Conservation (phyloP, 2,888 invertebrate genomes). For the Bellardia bayeri region DNA sequence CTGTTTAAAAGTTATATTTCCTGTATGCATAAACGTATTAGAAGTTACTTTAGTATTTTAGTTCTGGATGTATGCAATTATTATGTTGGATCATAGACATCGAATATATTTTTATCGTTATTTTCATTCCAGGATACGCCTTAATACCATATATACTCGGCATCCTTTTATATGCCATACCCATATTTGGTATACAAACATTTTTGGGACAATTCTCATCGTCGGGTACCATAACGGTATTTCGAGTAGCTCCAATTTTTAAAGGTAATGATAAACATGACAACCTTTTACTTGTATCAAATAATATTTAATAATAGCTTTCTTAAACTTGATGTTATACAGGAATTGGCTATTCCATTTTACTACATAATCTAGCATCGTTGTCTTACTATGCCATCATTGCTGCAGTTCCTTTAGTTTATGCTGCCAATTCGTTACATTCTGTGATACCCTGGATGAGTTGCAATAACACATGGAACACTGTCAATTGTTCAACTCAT, state of each 20-base stretch:
- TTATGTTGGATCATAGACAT: too few species aligned
- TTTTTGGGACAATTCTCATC: conserved; percentile 94
- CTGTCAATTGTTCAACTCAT: conserved; percentile 83
- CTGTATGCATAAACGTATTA: too few species aligned
- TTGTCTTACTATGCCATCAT: conserved; percentile 93
- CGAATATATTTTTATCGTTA: background rate
- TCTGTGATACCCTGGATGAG: conserved; percentile 90
- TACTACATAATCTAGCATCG: conserved; percentile 91
- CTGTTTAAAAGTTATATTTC: too few species aligned
- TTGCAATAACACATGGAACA: conserved; percentile 93
- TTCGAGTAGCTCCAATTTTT: conserved; percentile 92
- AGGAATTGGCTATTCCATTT: conserved; percentile 88
- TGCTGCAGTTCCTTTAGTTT: conserved; percentile 92
- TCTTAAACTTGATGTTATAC: conserved; percentile 22
- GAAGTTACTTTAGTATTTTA: too few species aligned
- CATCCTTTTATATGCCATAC: conserved; percentile 85
- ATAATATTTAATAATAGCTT: background rate
- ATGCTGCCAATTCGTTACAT: conserved; percentile 89
- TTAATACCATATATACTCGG: conserved; percentile 79
- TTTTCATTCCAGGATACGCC: conserved; percentile 77
- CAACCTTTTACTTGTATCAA: background rate
- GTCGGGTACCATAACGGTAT: conserved; percentile 92
- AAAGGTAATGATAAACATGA: conserved; percentile 87
- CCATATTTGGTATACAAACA: conserved; percentile 94
- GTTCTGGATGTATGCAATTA: too few species aligned